Percentiles rank a stretch among this genome's conserved stretches.
Evolutionary conservation across 2,888 invertebrate species (phyloP).

Genomic region (Elysia crispata): DNA sequence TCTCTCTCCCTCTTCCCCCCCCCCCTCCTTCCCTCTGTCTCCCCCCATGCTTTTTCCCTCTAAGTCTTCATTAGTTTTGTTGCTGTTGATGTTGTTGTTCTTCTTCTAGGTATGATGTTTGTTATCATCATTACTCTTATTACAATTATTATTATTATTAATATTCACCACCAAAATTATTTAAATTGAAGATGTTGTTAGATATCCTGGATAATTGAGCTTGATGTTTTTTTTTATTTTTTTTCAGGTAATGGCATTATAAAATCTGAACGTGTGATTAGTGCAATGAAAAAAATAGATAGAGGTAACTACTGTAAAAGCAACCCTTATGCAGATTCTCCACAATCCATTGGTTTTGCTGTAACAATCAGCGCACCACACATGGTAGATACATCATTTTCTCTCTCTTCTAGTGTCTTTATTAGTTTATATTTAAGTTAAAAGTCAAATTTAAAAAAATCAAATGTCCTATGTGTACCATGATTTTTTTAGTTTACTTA

Average conservation of each 20-base stretch:
- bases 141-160: not conserved
- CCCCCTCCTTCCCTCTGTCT: too few species aligned
- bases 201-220: not conserved
- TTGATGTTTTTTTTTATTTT: not conserved
- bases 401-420: not conserved
- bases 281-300: constrained; percentile 76
- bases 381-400: constrained; percentile 68
- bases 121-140: not conserved
- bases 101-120: not conserved
- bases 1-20: too few species aligned
- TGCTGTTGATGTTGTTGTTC: constrained; percentile 6
- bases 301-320: constrained; percentile 70
- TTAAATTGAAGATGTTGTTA: not conserved
- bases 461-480: too few species aligned
- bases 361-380: constrained; percentile 81
- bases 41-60: too few species aligned
- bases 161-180: not conserved
- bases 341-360: constrained; percentile 89
- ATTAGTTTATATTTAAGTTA: not conserved
- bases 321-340: constrained; percentile 75
- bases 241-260: constrained; percentile 75
- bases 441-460: not conserved
- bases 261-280: constrained; percentile 67
- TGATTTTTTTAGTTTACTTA: too few species aligned
- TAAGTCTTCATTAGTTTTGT: not conserved